phyloP scores from a whole-genome alignment of 2,797 vertebrate species.

The Falco biarmicus region DNA sequence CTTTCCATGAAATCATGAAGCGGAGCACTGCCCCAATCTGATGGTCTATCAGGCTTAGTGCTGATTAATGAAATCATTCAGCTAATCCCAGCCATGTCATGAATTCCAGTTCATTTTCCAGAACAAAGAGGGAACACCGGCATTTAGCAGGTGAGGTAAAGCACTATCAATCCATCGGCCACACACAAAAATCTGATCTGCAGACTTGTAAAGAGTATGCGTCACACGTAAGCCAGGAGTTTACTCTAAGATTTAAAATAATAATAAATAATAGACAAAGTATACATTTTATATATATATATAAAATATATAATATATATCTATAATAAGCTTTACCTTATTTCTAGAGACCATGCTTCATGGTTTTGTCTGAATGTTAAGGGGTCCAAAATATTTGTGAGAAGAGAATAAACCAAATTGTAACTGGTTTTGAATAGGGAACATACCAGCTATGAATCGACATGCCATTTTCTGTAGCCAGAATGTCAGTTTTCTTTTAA shows the following conservation, averaged over 20 bases:
- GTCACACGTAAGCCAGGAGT: rapidly evolving
- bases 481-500: background rate
- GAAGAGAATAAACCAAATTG: background rate
- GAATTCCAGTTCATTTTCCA: background rate
- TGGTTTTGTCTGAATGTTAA: rapidly evolving
- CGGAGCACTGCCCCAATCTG: background rate
- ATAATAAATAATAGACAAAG: too few relatives aligned
- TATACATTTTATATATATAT: too few relatives aligned
- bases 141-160: background rate
- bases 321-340: too few relatives aligned
- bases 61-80: background rate
- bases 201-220: background rate
- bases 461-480: background rate
- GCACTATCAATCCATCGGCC: background rate
- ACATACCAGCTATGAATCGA: background rate
- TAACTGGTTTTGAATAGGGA: rapidly evolving
- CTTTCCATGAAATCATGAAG: background rate
- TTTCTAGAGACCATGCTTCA: rapidly evolving
- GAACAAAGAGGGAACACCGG: background rate
- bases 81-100: background rate
- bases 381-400: background rate
- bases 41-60: background rate
- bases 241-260: too few relatives aligned
- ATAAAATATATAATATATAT: too few relatives aligned
- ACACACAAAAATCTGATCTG: background rate